Evolutionary conservation across 35 echinoderm and acorn worm species (phyloP).

Genomic region (Strongylocentrotus purpuratus): DNA sequence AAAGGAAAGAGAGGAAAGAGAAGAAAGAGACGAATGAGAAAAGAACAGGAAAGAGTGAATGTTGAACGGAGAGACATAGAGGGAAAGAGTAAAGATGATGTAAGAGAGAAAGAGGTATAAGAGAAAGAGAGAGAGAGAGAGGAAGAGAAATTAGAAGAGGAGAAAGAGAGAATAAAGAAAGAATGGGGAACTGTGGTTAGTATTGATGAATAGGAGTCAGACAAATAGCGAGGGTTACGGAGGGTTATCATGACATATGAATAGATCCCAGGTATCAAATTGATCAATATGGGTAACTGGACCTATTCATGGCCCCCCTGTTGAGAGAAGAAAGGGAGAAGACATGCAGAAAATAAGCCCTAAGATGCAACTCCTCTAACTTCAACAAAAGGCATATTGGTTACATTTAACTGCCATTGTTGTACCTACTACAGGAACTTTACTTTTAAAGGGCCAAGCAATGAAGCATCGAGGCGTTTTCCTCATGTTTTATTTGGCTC

Average conservation of each 20-base stretch:
- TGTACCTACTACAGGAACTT: neutral
- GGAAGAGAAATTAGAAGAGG: too few relatives aligned
- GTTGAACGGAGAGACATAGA: too few relatives aligned
- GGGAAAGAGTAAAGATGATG: too few relatives aligned
- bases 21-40: too few relatives aligned
- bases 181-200: neutral
- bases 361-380: slow-evolving; percentile 14
- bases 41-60: too few relatives aligned
- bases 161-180: neutral
- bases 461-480: neutral
- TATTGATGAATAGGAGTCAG: slow-evolving; percentile 13
- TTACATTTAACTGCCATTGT: slow-evolving; percentile 18
- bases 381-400: neutral
- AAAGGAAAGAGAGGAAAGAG: too few relatives aligned
- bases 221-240: slow-evolving; percentile 26
- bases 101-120: too few relatives aligned
- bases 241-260: slow-evolving; percentile 29
- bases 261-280: slow-evolving; percentile 55
- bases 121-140: neutral
- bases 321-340: slow-evolving; percentile 24
- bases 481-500: neutral
- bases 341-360: slow-evolving; percentile 39
- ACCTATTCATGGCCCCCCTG: slow-evolving; percentile 23
- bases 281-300: slow-evolving; percentile 39
- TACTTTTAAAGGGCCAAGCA: neutral